Evolutionary conservation across 2,797 vertebrate species (phyloP), one percentile per base, ranked within the genome.

Genomic region (Gymnoscopelus braueri): DNA sequence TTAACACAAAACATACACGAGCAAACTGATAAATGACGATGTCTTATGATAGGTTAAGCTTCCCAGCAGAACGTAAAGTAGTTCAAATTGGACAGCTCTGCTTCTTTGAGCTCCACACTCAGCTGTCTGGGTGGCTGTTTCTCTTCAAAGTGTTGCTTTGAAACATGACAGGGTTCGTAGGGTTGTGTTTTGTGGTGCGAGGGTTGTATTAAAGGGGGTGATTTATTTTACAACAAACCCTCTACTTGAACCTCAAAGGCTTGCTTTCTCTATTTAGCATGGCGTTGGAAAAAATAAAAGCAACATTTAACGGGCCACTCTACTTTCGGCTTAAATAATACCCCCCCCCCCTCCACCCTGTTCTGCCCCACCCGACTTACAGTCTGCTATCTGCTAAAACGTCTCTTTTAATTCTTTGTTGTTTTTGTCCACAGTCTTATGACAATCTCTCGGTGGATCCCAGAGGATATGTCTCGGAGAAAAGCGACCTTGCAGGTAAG

Each of bases 371-470:
- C 39, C 39, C 39, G 39, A 44, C 39, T 44, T 44, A 44, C 39
- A 44, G 39, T 44, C 7, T 44, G 5, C 39, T 44, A 44, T 44
- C 8, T 44, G 39, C 39, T 9, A 44, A 44, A 44, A 44, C 39
- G 9, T 44, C 39, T 44, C 39, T 44, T 29, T 29, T 44, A 44
- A 44, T 44, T 44, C 39, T 44, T 19, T 44, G 6, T 44, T 76
- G 67, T 76, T 74, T 81, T 77, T 67, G 86, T 39, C 78, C 75
- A 72, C 84, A 99, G 97, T 98, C 97, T 75, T 97, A 94, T 86
- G 97, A 99, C 92, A 98, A 97, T 81, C 93, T 98, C 78, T 96
- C 95, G 51, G 88, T 95, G 92, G 95, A 97, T 85, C 96, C 95
- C 50, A 93, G 93, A 64, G 92, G 91, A 80, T 95, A 93, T 63